phyloP scores from a whole-genome alignment of 2,113 vertebrate genomes.

The Echinops telfairi region DNA sequence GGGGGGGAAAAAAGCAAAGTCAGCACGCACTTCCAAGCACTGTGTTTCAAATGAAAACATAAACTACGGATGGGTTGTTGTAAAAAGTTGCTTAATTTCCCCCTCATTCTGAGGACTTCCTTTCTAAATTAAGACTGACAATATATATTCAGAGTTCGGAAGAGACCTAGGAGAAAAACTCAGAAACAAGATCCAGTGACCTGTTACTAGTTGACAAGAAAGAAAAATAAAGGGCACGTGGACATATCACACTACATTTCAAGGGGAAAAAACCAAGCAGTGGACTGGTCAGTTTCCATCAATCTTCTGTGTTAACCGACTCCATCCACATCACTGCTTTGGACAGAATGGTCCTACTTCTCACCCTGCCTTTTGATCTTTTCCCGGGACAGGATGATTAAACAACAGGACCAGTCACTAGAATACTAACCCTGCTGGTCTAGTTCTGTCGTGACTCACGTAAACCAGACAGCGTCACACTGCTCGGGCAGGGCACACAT shows the following conservation, averaged over 20 bases:
- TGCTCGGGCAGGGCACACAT: neutral
- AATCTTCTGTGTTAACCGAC: neutral
- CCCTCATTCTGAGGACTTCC: neutral
- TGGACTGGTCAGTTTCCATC: neutral
- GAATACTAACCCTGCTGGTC: neutral
- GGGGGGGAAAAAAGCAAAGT: slow-evolving; percentile 53
- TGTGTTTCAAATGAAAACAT: slow-evolving; percentile 25
- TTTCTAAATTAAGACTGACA: slow-evolving; percentile 24
- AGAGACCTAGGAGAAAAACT: slow-evolving; percentile 4
- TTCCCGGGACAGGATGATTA: too few relatives aligned
- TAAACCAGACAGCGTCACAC: slow-evolving; percentile 19
- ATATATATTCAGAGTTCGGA: slow-evolving; percentile 10
- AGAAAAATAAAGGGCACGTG: neutral
- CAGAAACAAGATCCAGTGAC: neutral
- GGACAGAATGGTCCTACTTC: neutral
- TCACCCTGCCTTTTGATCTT: neutral
- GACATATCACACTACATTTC: neutral
- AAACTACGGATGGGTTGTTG: neutral
- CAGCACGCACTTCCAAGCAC: neutral
- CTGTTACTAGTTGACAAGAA: neutral
- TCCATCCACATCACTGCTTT: too few relatives aligned
- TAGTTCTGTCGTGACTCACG: slow-evolving; percentile 8
- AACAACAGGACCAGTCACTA: neutral
- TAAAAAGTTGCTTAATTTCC: neutral
- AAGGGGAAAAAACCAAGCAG: neutral